Conservation (phyloP, 2,888 invertebrate genomes). For the Lochmaea capreae region DNA sequence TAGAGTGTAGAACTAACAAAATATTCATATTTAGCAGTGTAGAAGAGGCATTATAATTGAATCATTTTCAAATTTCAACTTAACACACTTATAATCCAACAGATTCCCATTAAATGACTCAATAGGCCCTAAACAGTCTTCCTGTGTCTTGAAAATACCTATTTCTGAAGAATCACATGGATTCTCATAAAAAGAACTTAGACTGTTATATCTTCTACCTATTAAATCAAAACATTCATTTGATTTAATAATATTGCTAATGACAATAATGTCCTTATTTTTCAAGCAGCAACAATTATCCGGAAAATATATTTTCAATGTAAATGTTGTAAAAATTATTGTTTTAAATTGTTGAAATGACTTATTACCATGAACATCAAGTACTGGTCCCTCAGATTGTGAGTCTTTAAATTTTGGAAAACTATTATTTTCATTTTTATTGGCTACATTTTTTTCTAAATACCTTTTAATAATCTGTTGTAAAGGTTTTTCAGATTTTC, state of each 20-base stretch:
- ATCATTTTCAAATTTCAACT: constrained; percentile 30
- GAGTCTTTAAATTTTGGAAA: too few species aligned
- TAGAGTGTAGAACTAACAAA: not conserved
- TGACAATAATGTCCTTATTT: too few species aligned
- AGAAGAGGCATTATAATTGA: constrained; percentile 31
- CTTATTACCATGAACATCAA: too few species aligned
- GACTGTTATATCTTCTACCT: constrained; percentile 17
- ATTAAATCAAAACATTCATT: too few species aligned
- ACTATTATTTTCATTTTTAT: too few species aligned
- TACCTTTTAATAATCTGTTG: constrained; percentile 24
- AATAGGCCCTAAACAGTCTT: constrained; percentile 22
- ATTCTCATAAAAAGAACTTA: constrained; percentile 24
- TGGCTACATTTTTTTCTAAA: too few species aligned
- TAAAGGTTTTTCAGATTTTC: constrained; percentile 11
- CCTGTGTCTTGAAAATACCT: constrained; percentile 23
- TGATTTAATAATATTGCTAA: too few species aligned
- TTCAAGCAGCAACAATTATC: too few species aligned
- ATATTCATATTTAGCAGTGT: constrained; percentile 22
- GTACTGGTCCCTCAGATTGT: too few species aligned
- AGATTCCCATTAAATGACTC: constrained; percentile 23
- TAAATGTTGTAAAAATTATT: too few species aligned
- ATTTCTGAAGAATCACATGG: constrained; percentile 33
- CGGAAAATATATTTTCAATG: too few species aligned
- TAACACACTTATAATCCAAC: constrained; percentile 28
- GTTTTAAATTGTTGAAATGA: too few species aligned